A percentile compares a stretch with the other conserved stretches of the same genome.
phyloP scores from a whole-genome alignment of 2,797 vertebrate species.

The Pempheris klunzingeri region DNA sequence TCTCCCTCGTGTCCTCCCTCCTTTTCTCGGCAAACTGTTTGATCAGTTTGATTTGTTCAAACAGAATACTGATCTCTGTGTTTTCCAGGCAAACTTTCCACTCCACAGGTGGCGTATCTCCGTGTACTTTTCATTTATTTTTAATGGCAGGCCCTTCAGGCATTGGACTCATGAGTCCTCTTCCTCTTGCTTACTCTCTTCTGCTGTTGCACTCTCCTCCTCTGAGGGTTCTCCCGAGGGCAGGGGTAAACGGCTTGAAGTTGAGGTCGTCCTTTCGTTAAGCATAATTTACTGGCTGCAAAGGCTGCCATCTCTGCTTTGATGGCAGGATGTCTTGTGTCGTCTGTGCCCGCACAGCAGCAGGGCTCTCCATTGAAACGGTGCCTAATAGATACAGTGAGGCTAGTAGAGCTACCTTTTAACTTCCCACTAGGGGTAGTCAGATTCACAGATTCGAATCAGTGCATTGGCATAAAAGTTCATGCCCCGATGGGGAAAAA shows the following conservation, averaged over 20 bases:
- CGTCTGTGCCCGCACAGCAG: slow-evolving; percentile 24
- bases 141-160: slow-evolving; percentile 74
- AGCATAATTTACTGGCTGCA: slow-evolving; percentile 37
- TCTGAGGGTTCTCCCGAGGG: slow-evolving; percentile 28
- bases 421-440: not conserved
- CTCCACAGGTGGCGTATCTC: slow-evolving; percentile 72
- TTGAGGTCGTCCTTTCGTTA: slow-evolving; percentile 53
- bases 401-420: not conserved
- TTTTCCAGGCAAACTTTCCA: slow-evolving; percentile 70
- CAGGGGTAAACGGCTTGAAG: slow-evolving; percentile 54
- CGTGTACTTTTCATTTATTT: slow-evolving; percentile 86
- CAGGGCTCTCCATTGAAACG: slow-evolving; percentile 17
- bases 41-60: slow-evolving; percentile 85
- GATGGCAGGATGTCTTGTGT: slow-evolving; percentile 29
- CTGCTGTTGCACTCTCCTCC: slow-evolving; percentile 26
- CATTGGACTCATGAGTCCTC: slow-evolving; percentile 48
- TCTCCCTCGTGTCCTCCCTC: slow-evolving; percentile 9
- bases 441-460: no score
- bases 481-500: no score
- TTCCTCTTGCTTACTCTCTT: slow-evolving; percentile 8
- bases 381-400: slow-evolving; percentile 32
- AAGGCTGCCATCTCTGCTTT: slow-evolving; percentile 25
- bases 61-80: slow-evolving; percentile 73
- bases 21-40: slow-evolving; percentile 72
- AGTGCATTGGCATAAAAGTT: no score